A percentile compares a stretch with the other conserved stretches of the same genome.
phyloP scores from a whole-genome alignment of 2,113 vertebrate species.

The Elaphurus davidianus region DNA sequence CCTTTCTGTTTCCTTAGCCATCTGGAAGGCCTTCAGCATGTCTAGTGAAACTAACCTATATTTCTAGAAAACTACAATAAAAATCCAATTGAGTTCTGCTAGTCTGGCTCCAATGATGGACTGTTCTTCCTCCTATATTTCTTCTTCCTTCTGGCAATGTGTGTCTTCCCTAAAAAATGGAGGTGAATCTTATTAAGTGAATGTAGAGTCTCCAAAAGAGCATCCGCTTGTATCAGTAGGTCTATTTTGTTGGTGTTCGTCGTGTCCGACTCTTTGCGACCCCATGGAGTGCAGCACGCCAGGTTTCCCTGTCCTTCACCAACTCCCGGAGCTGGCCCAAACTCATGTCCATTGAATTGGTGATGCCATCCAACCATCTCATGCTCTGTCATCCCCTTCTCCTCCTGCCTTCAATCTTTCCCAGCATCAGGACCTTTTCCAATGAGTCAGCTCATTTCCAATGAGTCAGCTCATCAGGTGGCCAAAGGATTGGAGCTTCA shows the following conservation, averaged over 20 bases:
- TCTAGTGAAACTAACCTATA: neutral
- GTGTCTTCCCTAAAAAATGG: neutral
- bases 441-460: neutral
- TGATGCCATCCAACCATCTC: neutral
- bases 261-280: fast-evolving
- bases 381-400: neutral
- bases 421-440: neutral
- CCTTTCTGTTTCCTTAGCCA: neutral
- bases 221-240: neutral
- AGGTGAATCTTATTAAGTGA: neutral
- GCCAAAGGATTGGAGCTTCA: neutral
- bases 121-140: neutral
- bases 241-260: neutral
- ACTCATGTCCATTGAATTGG: neutral
- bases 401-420: neutral
- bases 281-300: neutral
- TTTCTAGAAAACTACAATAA: neutral
- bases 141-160: neutral
- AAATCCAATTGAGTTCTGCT: neutral
- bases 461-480: neutral
- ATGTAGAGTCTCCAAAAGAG: neutral
- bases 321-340: neutral
- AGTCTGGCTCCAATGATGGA: neutral
- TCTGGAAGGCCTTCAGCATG: neutral
- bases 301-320: neutral